Evolutionary conservation across 1,140 invertebrate genomes (phyloP).

Genomic region (Saxidomus purpurata): DNA sequence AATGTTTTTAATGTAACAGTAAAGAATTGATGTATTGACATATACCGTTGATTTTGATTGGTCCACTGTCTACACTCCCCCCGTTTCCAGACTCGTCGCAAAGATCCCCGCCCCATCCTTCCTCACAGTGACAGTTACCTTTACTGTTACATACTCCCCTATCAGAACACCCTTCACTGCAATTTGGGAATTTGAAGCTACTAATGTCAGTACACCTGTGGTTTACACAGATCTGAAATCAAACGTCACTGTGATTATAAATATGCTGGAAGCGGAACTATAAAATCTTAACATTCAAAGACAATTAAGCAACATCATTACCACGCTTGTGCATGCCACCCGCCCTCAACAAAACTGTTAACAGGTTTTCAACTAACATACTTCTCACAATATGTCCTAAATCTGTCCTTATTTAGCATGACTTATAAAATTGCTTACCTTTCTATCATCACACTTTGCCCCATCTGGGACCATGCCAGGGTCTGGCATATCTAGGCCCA

Average conservation of each 20-base stretch:
- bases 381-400: too few species aligned
- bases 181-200: slow-evolving; percentile 14
- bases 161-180: slow-evolving; percentile 13
- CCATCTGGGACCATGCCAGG: slow-evolving; percentile 98
- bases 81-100: slow-evolving; percentile 95
- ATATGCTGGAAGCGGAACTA: too few species aligned
- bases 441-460: slow-evolving; percentile 95
- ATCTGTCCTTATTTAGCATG: too few species aligned
- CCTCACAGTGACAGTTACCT: slow-evolving; percentile 97
- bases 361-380: too few species aligned
- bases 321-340: too few species aligned
- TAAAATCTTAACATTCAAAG: too few species aligned
- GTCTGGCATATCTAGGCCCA: slow-evolving; percentile 96
- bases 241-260: too few species aligned
- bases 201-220: slow-evolving; percentile 94
- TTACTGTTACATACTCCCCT: slow-evolving; percentile 91
- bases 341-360: too few species aligned
- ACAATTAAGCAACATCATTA: too few species aligned
- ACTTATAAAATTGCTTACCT: slow-evolving; percentile 89
- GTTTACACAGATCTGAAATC: slow-evolving; percentile 95
- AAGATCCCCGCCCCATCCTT: slow-evolving; percentile 94
- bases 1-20: too few species aligned
- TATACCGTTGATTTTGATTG: slow-evolving; percentile 84
- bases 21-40: too few species aligned
- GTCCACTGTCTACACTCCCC: slow-evolving; percentile 97